Conservation (phyloP, 2,797 vertebrate species). For the Pelobates cultripes region DNA sequence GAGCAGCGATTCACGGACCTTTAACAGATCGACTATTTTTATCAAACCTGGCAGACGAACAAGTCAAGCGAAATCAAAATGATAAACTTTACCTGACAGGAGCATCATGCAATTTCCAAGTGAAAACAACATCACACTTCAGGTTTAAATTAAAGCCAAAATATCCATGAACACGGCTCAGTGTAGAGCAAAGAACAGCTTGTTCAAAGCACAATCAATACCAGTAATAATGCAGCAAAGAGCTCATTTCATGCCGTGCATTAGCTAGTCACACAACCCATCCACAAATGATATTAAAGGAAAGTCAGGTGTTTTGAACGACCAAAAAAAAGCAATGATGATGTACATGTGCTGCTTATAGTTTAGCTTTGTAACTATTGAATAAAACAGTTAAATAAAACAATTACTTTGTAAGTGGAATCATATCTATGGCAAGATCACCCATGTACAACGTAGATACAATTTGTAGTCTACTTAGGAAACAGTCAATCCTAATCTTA, state of each 20-base stretch:
- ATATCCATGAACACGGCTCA: slow-evolving; percentile 74
- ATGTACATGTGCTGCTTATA: background rate
- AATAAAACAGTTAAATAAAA: too few relatives aligned
- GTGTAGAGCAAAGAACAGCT: slow-evolving; percentile 64
- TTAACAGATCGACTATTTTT: background rate
- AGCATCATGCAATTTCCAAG: slow-evolving; percentile 60
- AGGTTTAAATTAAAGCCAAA: slow-evolving; percentile 77
- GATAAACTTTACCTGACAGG: slow-evolving; percentile 46
- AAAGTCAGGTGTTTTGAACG: background rate
- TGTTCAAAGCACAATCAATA: slow-evolving; percentile 75
- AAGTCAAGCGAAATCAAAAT: slow-evolving; percentile 2
- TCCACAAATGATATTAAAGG: background rate
- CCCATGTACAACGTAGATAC: too few relatives aligned
- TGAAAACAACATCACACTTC: slow-evolving; percentile 67
- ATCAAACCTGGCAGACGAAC: background rate
- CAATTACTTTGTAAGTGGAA: too few relatives aligned
- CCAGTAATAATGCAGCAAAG: slow-evolving; percentile 63
- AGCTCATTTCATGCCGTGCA: slow-evolving; percentile 48
- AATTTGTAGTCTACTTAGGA: too few relatives aligned
- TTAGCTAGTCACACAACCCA: slow-evolving; percentile 17
- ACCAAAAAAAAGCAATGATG: background rate
- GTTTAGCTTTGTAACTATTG: background rate
- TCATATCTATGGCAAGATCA: too few relatives aligned
- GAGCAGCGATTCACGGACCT: background rate
- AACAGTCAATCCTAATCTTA: too few relatives aligned